Evolutionary conservation across 1,140 invertebrate species (phyloP), one percentile per base, ranked within the genome.

Genomic region (Melipona quadrifasciata): DNA sequence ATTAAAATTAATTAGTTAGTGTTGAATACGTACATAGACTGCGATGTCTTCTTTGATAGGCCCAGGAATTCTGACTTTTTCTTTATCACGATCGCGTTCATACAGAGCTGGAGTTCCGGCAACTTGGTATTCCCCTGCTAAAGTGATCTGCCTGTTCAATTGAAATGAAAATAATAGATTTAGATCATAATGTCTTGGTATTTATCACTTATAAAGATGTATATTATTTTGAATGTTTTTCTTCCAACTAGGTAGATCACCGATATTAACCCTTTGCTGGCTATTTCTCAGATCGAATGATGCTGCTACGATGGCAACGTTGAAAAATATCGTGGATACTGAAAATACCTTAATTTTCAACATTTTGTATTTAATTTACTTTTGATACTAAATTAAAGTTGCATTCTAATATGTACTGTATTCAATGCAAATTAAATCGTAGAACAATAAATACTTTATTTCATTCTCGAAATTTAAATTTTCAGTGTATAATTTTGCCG

Each of bases 81-180:
- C 98, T 94, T 96, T 96, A 91, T 98, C 97, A 64, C 97, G 96
- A 83, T 97, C 96, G 82, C 98, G 94, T 93, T 97, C 96, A 94
- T 98, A 98, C 55, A 98, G 95, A 80, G 98, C 96, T 84, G 96
- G 96, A 1, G 97, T 96, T 24, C 97, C 97, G n/a, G 97, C 97
- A 39, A 98, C 97, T 87, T 96, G 96, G 92, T 98, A 98, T 93
- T 98, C 97, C 1, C 97, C 97, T 72, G 96, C 96, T 95, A 97
- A 96, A 84, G 97, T 97, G 88, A 97, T 97, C 90, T 97, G 95
- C 91, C 96, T 96, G 90, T 88, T 93, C 83, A 79, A 91, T 83
- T 68, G 86, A 39, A 83, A 80, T 75, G 19, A 51, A 72, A 47
- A 39, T 71, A 16, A n/a, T 27, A 75, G 12, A 8, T 51, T 19